Evolutionary conservation across 2,113 vertebrate genomes (phyloP).

Genomic region (Sphyrna mokarran): DNA sequence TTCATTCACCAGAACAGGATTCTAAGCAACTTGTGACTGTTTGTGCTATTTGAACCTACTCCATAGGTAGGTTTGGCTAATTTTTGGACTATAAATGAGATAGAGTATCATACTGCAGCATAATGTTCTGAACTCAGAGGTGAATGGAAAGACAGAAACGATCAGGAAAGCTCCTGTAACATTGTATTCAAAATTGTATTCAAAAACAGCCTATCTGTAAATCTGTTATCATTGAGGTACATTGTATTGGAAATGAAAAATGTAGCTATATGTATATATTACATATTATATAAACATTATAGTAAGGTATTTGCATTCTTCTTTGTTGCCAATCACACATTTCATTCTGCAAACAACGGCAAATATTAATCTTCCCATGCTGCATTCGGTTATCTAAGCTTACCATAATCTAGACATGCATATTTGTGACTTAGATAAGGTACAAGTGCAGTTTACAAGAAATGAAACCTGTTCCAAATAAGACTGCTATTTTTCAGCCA

Average conservation of each 20-base stretch:
- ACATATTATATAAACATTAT: not conserved
- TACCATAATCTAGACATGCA: not conserved
- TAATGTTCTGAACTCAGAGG: not conserved
- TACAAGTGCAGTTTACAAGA: not conserved
- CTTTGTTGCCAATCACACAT: not conserved
- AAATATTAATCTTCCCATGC: not conserved
- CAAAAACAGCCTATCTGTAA: not conserved
- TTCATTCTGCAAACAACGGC: not conserved
- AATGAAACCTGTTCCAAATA: constrained; percentile 58
- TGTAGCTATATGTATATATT: not conserved
- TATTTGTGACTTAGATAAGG: not conserved
- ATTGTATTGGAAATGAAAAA: not conserved
- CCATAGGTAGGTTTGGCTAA: not conserved
- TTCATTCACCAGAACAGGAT: not conserved
- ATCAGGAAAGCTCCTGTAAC: not conserved
- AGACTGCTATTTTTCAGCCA: constrained; percentile 78
- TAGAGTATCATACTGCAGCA: not conserved
- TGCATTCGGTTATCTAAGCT: not conserved
- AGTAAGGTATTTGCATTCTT: not conserved
- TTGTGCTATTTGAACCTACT: not conserved
- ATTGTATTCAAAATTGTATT: not conserved
- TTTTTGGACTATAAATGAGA: not conserved
- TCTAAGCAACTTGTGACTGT: not conserved
- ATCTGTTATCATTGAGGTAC: not conserved
- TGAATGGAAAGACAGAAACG: not conserved